Base-by-base conservation (phyloP, 92 coral and sea anemone species). In the Micromussa lordhowensis region DNA sequence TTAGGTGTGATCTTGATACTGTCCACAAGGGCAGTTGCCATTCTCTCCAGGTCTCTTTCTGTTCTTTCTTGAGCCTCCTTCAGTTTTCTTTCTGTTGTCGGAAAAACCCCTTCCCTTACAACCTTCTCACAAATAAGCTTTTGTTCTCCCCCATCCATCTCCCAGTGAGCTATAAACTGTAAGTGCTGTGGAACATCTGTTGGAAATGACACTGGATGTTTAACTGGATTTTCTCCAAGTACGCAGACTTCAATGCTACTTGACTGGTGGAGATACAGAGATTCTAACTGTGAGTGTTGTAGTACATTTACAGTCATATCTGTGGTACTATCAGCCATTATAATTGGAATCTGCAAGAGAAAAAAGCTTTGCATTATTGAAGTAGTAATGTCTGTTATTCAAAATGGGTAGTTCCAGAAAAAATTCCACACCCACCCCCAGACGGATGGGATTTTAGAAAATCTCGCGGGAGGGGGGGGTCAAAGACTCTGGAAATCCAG, bases 151-250 rank as follows among this genome's bases (percentile, higher is more conserved):
- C 69, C 91, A 2, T 92, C 92, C 59, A 88, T 86, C 75, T 90
- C 93, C 98, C 97, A 97, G 79, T 93, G 96, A 28, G 90, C 90
- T 5, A 97, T 44, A 77, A 96, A 97, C 92, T 98, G 99, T 70
- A 90, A 89, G 53, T 94, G 86, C 49, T 74, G 87, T 22, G 96
- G 94, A 18, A 86, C 94, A 28, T 89, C 92, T 8, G 92, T 64
- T 66, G 95, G 95, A 21, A 87, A 85, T 7, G 82, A 83, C 1
- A 90, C 93, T 24, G 94, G 78, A 64, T 88, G 84, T 58, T 94
- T 93, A 24, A 63, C 82, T 14, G 96, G 95, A 26, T 85, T 78
- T 29, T 92, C 98, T 29, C 73, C 92, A 10, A 91, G 94, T 29
- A 93, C 91, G 69, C 72, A 63, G 82, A 98, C 93, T 91, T 93